phyloP scores from a whole-genome alignment of 2,113 vertebrate genomes.

The Callorhinus ursinus region DNA sequence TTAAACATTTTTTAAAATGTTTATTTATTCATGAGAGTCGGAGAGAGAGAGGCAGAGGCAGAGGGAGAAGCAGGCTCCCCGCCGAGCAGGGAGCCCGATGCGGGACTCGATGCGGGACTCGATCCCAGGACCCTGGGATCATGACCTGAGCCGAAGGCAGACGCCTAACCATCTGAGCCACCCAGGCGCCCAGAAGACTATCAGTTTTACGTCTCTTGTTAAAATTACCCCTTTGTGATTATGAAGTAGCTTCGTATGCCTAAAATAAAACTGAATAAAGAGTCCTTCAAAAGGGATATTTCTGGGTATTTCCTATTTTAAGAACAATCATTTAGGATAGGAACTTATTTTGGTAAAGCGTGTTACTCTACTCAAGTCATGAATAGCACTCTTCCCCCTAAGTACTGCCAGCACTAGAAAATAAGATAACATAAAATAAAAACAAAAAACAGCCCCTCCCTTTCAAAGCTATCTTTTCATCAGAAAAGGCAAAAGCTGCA shows the following conservation, averaged over 20 bases:
- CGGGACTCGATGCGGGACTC: too few relatives aligned
- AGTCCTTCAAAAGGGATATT: neutral
- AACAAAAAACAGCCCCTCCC: neutral
- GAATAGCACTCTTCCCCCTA: neutral
- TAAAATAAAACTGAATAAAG: conserved; percentile 34
- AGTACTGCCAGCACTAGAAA: neutral
- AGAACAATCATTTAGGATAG: conserved; percentile 16
- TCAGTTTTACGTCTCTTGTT: neutral
- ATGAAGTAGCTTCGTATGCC: conserved; percentile 1
- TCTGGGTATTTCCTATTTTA: conserved; percentile 45
- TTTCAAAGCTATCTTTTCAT: neutral
- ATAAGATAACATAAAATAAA: neutral
- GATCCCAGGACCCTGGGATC: too few relatives aligned
- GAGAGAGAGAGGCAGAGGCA: too few relatives aligned
- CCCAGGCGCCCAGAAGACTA: neutral
- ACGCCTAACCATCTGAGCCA: too few relatives aligned
- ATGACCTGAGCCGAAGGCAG: too few relatives aligned
- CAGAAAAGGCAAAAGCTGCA: neutral
- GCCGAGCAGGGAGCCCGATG: too few relatives aligned
- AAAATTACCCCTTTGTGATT: conserved; percentile 51
- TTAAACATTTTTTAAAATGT: too few relatives aligned
- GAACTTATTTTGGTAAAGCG: conserved; percentile 27
- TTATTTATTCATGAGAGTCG: too few relatives aligned
- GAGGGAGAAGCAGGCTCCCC: too few relatives aligned
- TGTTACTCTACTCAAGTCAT: conserved; percentile 31